Percentiles rank a stretch among this genome's conserved stretches.
phyloP scores from a whole-genome alignment of 2,113 vertebrate genomes.

The Chloropsis cyanopogon region DNA sequence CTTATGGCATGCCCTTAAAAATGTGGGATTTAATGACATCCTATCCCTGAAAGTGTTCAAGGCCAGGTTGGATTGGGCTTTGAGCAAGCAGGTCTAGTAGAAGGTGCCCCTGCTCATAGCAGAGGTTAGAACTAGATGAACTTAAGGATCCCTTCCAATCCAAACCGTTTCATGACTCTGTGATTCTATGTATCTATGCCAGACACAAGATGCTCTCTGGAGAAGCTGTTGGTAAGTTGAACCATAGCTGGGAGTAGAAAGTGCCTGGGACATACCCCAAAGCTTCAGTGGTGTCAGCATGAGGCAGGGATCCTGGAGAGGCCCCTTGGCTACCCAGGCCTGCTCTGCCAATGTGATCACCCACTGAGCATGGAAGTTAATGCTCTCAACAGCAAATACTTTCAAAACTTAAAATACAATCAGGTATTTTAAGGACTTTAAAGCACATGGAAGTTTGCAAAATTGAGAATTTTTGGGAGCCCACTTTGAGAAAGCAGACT shows the following conservation, averaged over 20 bases:
- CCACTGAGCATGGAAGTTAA: fast-evolving
- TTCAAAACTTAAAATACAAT: neutral
- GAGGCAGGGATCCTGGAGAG: fast-evolving
- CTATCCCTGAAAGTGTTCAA: neutral
- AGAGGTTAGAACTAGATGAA: neutral
- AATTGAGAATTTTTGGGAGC: neutral
- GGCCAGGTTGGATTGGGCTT: neutral
- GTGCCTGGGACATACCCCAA: neutral
- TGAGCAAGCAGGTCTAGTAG: neutral
- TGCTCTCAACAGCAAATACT: neutral
- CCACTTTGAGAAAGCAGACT: neutral
- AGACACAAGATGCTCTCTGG: neutral
- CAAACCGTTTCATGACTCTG: neutral
- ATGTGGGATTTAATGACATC: neutral
- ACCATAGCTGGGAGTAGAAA: neutral
- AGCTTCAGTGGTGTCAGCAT: neutral
- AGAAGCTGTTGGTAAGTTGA: neutral
- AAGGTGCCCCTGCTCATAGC: neutral
- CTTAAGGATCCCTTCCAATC: neutral
- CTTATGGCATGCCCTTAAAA: neutral
- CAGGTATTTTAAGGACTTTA: neutral
- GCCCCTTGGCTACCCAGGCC: too few species aligned
- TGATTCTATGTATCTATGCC: neutral
- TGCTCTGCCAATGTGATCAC: neutral
- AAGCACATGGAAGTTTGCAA: neutral